phyloP scores from a whole-genome alignment of 2,797 vertebrate genomes.

The Paramormyrops hopkinsi region DNA sequence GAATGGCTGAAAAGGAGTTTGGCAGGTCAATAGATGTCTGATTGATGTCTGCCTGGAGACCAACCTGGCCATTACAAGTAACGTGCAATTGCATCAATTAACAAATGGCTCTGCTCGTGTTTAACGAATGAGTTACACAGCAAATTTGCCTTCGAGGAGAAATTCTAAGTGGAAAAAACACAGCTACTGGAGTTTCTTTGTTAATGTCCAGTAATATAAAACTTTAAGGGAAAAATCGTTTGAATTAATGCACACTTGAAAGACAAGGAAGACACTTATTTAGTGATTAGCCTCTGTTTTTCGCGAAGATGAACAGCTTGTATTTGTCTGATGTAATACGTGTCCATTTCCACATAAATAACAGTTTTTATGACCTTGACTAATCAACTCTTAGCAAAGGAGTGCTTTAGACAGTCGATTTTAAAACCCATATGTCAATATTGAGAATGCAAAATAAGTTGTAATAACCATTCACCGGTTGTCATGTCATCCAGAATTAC shows the following conservation, averaged over 20 bases:
- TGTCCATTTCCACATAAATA: background rate
- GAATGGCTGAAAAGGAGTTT: slow-evolving; percentile 48
- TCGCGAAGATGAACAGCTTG: background rate
- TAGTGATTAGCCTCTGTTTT: background rate
- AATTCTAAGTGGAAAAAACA: slow-evolving; percentile 47
- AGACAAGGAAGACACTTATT: slow-evolving; percentile 34
- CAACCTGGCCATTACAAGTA: slow-evolving; percentile 67
- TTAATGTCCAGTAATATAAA: slow-evolving; percentile 62
- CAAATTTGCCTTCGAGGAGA: slow-evolving; percentile 65
- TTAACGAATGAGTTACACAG: slow-evolving; percentile 66
- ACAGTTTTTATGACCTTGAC: background rate
- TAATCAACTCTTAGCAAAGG: background rate
- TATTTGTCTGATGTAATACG: background rate
- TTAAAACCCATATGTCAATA: background rate
- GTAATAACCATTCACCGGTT: background rate
- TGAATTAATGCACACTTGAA: slow-evolving; percentile 62
- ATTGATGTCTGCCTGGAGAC: slow-evolving; percentile 74
- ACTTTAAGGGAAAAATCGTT: slow-evolving; percentile 59
- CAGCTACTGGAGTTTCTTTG: slow-evolving; percentile 51
- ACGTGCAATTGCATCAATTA: slow-evolving; percentile 85
- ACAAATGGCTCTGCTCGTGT: slow-evolving; percentile 77
- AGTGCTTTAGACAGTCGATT: background rate
- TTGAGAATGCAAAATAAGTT: background rate
- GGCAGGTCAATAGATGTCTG: slow-evolving; percentile 73
- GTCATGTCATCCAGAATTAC: background rate